Evolutionary conservation across 2,797 vertebrate genomes (phyloP), one percentile per base, ranked within the genome.

Genomic region (Morus bassanus): DNA sequence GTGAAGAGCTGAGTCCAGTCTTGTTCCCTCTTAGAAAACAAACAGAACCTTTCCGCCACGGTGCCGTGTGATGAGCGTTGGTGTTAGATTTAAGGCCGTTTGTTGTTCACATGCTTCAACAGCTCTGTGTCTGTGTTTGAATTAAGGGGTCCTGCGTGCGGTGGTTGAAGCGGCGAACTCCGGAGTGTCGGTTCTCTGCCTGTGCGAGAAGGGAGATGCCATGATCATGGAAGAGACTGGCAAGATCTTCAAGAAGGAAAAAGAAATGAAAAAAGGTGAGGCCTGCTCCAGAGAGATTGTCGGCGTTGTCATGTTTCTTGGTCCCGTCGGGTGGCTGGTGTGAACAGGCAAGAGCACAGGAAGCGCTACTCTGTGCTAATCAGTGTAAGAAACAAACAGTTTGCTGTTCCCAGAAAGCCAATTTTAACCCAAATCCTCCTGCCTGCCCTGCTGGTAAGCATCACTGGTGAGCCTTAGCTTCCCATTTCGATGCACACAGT

Each of bases 211-310:
- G 94, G 99, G 99, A 18, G 99, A 99, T 18, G 98, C 98, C 95
- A 98, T 99, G 98, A 99, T 99, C 95, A 98, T 98, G 98, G 98
- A 98, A 31, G 99, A 99, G 98, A 99, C 99, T 0, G 99, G 98
- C 54, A 99, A 99, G 97, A 99, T 99, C 93, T 99, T 99, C 98
- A 99, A 99, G 97, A 99, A 99, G 98, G 99, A 99, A 88, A 99
- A 99, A 54, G 99, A 99, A 61, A 99, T 99, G 98, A 99, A 99
- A 95, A 99, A 99, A 99, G 99, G 99, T 99, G 97, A 97, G 54
- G 45, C n/a, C 12, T 19, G 37, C 41, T n/a, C 39, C 33, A 3
- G 19, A 16, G 57, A 12, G 30, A 7, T 46, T 41, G 10, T 35
- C 46, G 7, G 13, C 1, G 0, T 6, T 18, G 53, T 6, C 3